Evolutionary conservation across 2,888 invertebrate species (phyloP), one percentile per base, ranked within the genome.

Genomic region (Drosophila algonquin): DNA sequence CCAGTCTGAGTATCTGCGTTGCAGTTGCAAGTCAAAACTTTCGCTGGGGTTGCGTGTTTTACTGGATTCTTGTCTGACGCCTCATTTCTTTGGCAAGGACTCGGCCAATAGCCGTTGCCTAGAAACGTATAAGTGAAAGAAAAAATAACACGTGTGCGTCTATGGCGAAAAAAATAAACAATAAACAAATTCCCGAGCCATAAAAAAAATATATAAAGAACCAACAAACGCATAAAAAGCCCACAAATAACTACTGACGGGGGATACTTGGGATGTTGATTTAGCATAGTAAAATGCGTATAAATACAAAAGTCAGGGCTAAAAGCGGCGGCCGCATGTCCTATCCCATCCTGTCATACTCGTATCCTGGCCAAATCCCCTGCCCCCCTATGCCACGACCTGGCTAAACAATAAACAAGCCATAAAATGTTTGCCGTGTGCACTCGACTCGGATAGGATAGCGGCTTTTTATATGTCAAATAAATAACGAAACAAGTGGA

Each of bases 241-340:
- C 56, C 75, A 60, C 68, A 72, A 85, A 79, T 75, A 84, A 78
- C 87, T 76, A 56, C 56, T 27, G 40, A 14, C 21, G 5, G 5
- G 4, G 40, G 2, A n/a, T 40, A 40, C 40, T 40, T 45, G 53
- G 61, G 64, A 76, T 84, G 81, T 84, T 83, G 87, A 84, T 76
- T 80, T 84, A 87, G 67, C 89, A 81, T 81, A 76, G 71, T 14
- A 81, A 78, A 89, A 87, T 83, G 79, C 73, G 59, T 75, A 88
- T 75, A 86, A 84, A 84, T 70, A 58, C 59, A 32, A 55, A 53
- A 72, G 69, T 58, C 56, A 48, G 47, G 16, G 45, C 18, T 12
- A 8, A 16, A 32, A 9, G 8, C 30, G 54, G 18, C 7, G 14
- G 35, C 27, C 27, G 27, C 12, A 35, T 35, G 57, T 67, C 71